Evolutionary conservation across 2,113 vertebrate species (phyloP).

Genomic region (Xyrauchen texanus): DNA sequence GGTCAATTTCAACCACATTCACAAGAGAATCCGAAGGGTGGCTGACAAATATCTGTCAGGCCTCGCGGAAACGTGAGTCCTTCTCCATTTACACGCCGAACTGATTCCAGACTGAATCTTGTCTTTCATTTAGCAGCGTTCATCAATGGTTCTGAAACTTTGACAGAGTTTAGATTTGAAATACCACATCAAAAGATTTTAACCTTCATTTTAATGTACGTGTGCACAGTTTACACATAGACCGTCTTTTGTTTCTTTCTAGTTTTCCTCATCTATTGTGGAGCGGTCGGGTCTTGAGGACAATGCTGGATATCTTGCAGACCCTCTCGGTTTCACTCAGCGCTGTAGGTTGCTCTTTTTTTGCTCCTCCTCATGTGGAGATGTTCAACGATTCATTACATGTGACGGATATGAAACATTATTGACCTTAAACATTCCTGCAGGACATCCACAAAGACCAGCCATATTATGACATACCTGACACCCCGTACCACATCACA

Average conservation of each 20-base stretch:
- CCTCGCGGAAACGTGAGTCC: constrained; percentile 91
- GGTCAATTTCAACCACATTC: constrained; percentile 98
- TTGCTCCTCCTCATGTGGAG: background rate
- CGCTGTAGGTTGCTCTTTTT: constrained; percentile 78
- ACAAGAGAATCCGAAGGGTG: constrained; percentile 95
- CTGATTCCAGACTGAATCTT: background rate
- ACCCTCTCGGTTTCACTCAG: constrained; percentile 94
- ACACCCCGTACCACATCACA: constrained; percentile 92
- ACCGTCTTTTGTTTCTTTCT: background rate
- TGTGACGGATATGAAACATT: background rate
- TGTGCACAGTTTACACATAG: too few relatives aligned
- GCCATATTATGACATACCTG: constrained; percentile 96
- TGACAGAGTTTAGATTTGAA: too few relatives aligned
- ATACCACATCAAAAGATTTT: too few relatives aligned
- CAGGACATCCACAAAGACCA: constrained; percentile 99
- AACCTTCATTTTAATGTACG: too few relatives aligned
- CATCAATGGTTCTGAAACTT: too few relatives aligned
- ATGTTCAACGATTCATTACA: background rate
- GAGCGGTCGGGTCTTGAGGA: constrained; percentile 95
- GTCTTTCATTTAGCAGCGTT: too few relatives aligned
- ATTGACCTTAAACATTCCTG: constrained; percentile 28
- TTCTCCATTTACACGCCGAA: background rate
- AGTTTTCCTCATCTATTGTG: constrained; percentile 96
- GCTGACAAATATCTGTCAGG: constrained; percentile 97
- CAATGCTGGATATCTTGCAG: constrained; percentile 97